Percentiles rank a stretch among this genome's conserved stretches.
Conservation (phyloP, 2,113 vertebrate species). For the Terrapene triunguis region DNA sequence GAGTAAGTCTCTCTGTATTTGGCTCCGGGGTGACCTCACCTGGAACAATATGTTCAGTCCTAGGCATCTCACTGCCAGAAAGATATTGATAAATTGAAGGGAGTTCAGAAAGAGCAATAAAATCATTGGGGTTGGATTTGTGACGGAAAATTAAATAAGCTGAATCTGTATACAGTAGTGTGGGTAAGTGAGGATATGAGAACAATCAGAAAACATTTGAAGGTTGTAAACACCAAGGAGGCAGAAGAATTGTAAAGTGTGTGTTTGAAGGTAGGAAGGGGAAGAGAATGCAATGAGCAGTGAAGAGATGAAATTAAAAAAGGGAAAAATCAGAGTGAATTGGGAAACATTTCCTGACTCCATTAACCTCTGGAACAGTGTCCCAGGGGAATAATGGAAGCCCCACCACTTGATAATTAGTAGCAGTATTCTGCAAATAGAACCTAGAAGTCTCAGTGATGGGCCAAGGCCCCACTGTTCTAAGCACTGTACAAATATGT, state of each 20-base stretch:
- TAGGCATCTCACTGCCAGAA: not conserved
- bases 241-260: not conserved
- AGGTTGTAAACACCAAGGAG: not conserved
- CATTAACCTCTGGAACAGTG: not conserved
- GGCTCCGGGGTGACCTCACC: not conserved
- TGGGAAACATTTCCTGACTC: not conserved
- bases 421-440: not conserved
- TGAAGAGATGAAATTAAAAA: not conserved
- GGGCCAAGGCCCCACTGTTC: too few relatives aligned
- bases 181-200: not conserved
- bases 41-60: not conserved
- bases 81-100: not conserved
- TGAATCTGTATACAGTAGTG: not conserved
- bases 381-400: not conserved
- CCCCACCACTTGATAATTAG: not conserved
- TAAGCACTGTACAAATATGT: not conserved
- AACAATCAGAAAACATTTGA: not conserved
- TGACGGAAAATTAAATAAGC: not conserved
- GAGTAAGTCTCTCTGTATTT: not conserved
- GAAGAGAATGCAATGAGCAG: not conserved
- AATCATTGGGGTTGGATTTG: not conserved
- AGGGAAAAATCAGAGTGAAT: not conserved
- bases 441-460: not conserved
- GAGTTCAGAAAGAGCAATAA: not conserved
- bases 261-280: not conserved